Evolutionary conservation across 2,797 vertebrate genomes (phyloP), one percentile per base, ranked within the genome.

Genomic region (Aphelocoma californica): DNA sequence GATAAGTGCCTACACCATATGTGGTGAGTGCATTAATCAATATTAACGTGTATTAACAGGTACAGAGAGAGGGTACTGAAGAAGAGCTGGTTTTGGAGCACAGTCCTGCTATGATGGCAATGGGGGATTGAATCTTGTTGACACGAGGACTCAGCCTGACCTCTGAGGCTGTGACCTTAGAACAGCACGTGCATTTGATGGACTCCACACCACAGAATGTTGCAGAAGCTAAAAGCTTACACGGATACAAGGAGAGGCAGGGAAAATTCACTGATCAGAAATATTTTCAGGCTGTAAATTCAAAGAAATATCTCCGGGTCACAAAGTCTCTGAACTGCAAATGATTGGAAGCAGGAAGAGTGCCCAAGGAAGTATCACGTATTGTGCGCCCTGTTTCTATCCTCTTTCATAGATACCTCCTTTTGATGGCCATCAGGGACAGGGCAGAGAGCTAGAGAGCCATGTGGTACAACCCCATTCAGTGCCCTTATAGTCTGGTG

Each of bases 11-110:
- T 93, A 48, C 64, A 61, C 86, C 88, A 91, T 80, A 93, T 85
- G 93, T 57, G 58, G 67, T 9, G 9, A 86, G 92, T 58, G 51
- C 87, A 96, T 95, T 96, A 94, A 93, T 88, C 93, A 91, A 48
- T 88, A 95, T 92, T 92, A 93, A 81, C 9, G 1, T 67, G 53
- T 83, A 88, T 91, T 94, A 96, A 61, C 47, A 92, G 83, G 70
- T 77, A 88, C 70, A 66, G 17, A 86, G 61, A 86, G 70, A 64
- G 23, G 10, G 11, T 87, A 77, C 44, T 36, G 71, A 84, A 79
- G 66, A 94, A 23, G 48, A 85, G 38, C 53, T 85, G 44, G 0
- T 70, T 92, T 72, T 56, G 56, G 75, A 93, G 57, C 6, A 26
- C 45, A 81, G 0, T 86, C 77, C 86, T 90, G 67, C 64, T 84